These are phyloP conservation scores for Diaphora mendica DNA, from an alignment of 2,888 invertebrate genomes.

Conservation along the genomic window DNA sequence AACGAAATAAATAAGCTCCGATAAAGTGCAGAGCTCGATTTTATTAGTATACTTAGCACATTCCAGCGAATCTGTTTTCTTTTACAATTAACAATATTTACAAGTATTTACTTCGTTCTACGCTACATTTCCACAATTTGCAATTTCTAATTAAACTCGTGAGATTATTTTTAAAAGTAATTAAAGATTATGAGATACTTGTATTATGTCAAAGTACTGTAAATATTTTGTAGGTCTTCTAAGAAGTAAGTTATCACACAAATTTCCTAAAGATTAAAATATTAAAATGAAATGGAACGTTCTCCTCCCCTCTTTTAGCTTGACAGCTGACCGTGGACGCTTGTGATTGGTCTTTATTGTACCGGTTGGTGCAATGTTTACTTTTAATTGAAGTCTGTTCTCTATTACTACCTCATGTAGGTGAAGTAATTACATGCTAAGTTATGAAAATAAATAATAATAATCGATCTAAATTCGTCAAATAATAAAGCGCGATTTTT, in stretches of 20 bases:
- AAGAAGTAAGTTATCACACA: background rate
- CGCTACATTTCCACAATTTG: background rate
- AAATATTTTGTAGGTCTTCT: background rate
- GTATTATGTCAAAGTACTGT: background rate
- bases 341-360: constrained; percentile 42
- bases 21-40: constrained; percentile 24
- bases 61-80: constrained; percentile 31
- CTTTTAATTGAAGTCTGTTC: background rate
- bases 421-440: no score
- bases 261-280: background rate
- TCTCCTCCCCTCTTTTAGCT: background rate
- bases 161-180: background rate
- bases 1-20: constrained; percentile 24
- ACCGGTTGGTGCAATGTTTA: background rate
- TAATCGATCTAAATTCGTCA: no score
- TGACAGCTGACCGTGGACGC: constrained; percentile 41
- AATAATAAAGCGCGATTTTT: no score
- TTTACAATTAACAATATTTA: constrained; percentile 23
- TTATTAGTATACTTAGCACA: constrained; percentile 32
- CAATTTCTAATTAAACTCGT: background rate
- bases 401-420: no score
- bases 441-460: no score
- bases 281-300: constrained; percentile 21
- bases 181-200: background rate
- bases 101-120: constrained; percentile 9